Evolutionary conservation across 1,140 invertebrate species (phyloP), one percentile per base, ranked within the genome.

Genomic region (Anoplophora glabripennis): DNA sequence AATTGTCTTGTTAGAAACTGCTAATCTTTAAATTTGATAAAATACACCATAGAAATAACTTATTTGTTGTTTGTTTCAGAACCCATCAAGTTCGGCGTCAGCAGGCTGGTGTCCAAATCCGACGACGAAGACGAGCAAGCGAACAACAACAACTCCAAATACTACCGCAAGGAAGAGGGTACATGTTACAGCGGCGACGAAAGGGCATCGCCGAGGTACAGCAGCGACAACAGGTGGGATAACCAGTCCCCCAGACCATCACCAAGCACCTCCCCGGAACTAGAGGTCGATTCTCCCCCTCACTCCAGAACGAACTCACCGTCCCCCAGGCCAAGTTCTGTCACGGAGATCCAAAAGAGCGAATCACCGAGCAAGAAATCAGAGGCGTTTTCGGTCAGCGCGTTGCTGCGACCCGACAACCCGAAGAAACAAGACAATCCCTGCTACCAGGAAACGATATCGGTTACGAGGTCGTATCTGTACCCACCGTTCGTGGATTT

Each of bases 301-400:
- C 82, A 80, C n/a, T 78, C 79, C 1, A 69, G 75, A 45, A 66
- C 72, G 8, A 72, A 73, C 37, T 68, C 79, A 9, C 80, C 79
- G 35, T 78, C 76, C 73, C 78, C 78, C 61, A 70, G 74, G 52
- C 77, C 78, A 60, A 75, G 79, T 48, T 77, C 82, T 5, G 79
- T 76, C 3, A 79, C 76, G 54, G 72, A 75, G 18, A 76, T 77
- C 12, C 67, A 58, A 63, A 74, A 69, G 68, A 72, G 48, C 66
- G 76, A 64, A 64, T 74, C 72, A 57, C 75, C 75, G 12, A 69
- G 74, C 17, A 87, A 87, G 74, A 84, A 86, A 77, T 90, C 87
- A 5, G 86, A 90, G 74, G 82, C 85, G 4, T 91, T 91, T 71
- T 90, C 87, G 54, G 89, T 91, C 4, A 89, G 85, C 44, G 89